Base-by-base conservation (phyloP, 2,797 vertebrate genomes). In the Chaenodraco wilsoni region DNA sequence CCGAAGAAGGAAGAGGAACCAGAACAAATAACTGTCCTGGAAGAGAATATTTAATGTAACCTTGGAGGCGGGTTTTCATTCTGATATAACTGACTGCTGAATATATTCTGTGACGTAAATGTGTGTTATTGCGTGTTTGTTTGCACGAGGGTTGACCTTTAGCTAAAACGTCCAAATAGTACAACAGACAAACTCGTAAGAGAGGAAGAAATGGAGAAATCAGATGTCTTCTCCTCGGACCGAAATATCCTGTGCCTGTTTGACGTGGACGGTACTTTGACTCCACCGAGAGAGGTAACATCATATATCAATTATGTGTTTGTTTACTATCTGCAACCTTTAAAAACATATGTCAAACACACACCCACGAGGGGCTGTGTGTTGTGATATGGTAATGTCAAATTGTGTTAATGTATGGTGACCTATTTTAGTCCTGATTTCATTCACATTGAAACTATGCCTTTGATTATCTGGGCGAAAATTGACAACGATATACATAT, bases 211-310 rank as follows among this genome's bases (percentile, higher is more conserved):
- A 95, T 94, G 94, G 92, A 92, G 55, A 72, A 78, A 73, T 48
- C 65, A 0, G 64, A 56, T 13, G 46, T 49, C 19, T 83, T 78
- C 27, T 68, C 86, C 1, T 23, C 82, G 14, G 89, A 89, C n/a
- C 76, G 93, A 43, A 93, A 75, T 72, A 69, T 92, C 75, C 93
- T 99, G 43, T 99, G 98, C 63, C 93, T 99, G 69, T 99, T 99
- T 90, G 97, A 99, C 44, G 98, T 99, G 92, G 98, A 99, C 74
- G 97, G 97, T 1, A 99, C 97, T 6, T 94, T 98, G 82, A 98
- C 97, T 9, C 90, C 93, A 0, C 95, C 97, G 0, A 94, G 98
- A 93, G 94, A 98, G 96, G 98, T 98, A 95, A 13, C 1, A 15
- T 21, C 14, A 0, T 21, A 0, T 21, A 44, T 43, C 14, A 17